Evolutionary conservation across 2,888 invertebrate species (phyloP), one percentile per base, ranked within the genome.

Genomic region (Melanotus villosus): DNA sequence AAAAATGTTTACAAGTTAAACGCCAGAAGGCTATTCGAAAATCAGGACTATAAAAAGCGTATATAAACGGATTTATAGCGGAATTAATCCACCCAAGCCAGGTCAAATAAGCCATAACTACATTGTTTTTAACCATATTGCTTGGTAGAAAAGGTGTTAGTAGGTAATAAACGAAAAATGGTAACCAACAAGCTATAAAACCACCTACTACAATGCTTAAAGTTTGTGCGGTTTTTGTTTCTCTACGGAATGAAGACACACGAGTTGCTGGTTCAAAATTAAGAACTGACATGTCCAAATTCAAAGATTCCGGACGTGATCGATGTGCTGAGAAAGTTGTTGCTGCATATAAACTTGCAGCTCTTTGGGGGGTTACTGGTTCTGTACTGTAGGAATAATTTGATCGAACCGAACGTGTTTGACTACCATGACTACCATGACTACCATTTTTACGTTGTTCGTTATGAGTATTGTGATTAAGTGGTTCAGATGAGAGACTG

Each of bases 61-160:
- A 96, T 78, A 96, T 96, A 81, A 95, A 95, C 0, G 95, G 95
- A 85, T 96, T 96, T 73, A 96, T 94, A 2, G 94, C 94, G 0
- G 94, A 94, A 82, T 95, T 96, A 78, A 94, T 92, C 94, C 95
- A 96, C 0, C 95, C 96, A 38, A 96, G 85, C 95, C 95, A 96
- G 0, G 94, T 95, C 59, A 95, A 85, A 60, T 92, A 90, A 50
- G 90, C 90, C 89, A 93, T 91, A 58, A 94, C 82, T 2, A 90
- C 87, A 30, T 73, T 69, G 58, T 80, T 82, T 14, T 80, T 78
- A 1, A 90, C 89, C 75, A 90, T 89, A 58, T 86, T 85, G 63
- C 85, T 86, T 0, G 90, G 89, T 60, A 94, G 88, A 79, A 95
- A 95, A 3, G 95, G 95, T 1, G 92, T 93, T 0, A 94, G 86